These are phyloP conservation scores for Smittia sp. DNA, from an alignment of 2,888 invertebrate species.

Conservation along the genomic window DNA sequence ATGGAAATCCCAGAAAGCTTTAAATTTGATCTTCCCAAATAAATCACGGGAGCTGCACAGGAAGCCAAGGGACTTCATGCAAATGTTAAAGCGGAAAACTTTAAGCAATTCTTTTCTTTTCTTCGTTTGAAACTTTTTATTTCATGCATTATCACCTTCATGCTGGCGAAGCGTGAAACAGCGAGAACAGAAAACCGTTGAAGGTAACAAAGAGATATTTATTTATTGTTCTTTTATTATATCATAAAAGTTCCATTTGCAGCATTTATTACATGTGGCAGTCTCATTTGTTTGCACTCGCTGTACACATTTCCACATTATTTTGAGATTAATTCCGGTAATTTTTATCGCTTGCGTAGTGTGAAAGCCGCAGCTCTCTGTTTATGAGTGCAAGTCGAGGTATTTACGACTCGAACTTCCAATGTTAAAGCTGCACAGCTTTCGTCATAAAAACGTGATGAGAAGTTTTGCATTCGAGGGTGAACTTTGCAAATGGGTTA, in stretches of 20 bases:
- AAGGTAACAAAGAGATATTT: slow-evolving; percentile 37
- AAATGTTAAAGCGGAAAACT: too few species aligned
- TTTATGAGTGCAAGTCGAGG: slow-evolving; percentile 6
- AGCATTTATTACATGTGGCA: slow-evolving; percentile 38
- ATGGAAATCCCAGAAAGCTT: background rate
- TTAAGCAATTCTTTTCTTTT: background rate
- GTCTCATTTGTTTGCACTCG: slow-evolving; percentile 4
- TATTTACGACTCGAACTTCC: background rate
- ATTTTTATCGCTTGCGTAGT: slow-evolving; percentile 4
- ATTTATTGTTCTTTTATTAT: slow-evolving; percentile 35
- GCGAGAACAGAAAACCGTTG: background rate
- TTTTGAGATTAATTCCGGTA: slow-evolving; percentile 9
- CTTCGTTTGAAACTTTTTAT: background rate
- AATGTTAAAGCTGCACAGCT: background rate
- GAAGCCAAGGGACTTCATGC: background rate
- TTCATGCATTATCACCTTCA: slow-evolving; percentile 20
- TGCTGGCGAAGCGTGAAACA: background rate
- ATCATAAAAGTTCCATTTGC: slow-evolving; percentile 39
- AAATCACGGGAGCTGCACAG: background rate
- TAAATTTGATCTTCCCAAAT: background rate
- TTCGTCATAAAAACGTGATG: background rate
- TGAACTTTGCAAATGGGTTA: too few species aligned
- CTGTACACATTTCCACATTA: background rate
- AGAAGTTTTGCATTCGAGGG: too few species aligned
- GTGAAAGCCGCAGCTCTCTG: background rate